phyloP scores from a whole-genome alignment of 2,888 invertebrate species.

The Cacoxenus indagator region DNA sequence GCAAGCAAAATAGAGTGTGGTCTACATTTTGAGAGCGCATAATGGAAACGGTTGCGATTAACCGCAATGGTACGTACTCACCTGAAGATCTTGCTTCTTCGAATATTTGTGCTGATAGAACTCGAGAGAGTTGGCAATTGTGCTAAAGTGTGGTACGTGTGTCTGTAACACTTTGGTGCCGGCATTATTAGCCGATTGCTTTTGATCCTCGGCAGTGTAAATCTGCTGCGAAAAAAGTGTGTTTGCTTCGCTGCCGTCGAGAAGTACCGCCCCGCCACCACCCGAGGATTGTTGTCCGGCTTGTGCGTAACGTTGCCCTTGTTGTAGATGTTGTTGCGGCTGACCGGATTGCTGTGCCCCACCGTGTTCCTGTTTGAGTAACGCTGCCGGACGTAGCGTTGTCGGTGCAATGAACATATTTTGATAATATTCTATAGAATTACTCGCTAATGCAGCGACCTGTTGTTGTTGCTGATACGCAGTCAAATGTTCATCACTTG shows the following conservation, averaged over 20 bases:
- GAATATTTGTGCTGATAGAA: slow-evolving; percentile 70
- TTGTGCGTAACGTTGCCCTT: slow-evolving; percentile 41
- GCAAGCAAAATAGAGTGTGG: slow-evolving; percentile 28
- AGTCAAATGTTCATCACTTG: slow-evolving; percentile 37
- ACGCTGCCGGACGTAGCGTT: slow-evolving; percentile 56
- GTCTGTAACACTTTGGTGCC: slow-evolving; percentile 58
- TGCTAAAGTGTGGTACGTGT: slow-evolving; percentile 66
- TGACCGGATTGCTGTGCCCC: slow-evolving; percentile 49
- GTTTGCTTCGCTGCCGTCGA: slow-evolving; percentile 57
- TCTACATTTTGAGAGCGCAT: slow-evolving; percentile 12
- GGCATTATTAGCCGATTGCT: slow-evolving; percentile 25
- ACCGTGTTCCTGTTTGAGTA: slow-evolving; percentile 57
- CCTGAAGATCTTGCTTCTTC: slow-evolving; percentile 70
- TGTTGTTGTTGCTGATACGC: slow-evolving; percentile 42
- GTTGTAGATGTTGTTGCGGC: slow-evolving; percentile 45
- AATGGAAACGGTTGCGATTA: not conserved
- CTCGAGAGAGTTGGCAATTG: slow-evolving; percentile 68
- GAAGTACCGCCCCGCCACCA: slow-evolving; percentile 21
- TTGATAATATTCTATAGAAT: slow-evolving; percentile 69
- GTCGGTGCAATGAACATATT: slow-evolving; percentile 69
- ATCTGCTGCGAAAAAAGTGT: slow-evolving; percentile 67
- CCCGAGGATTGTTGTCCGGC: slow-evolving; percentile 37
- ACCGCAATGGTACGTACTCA: slow-evolving; percentile 46
- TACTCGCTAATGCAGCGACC: slow-evolving; percentile 34
- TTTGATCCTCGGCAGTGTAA: slow-evolving; percentile 62